A percentile compares a stretch with the other conserved stretches of the same genome.
These are phyloP conservation scores for Endomychus coccineus DNA, from an alignment of 2,888 invertebrate species.

Conservation along the genomic window DNA sequence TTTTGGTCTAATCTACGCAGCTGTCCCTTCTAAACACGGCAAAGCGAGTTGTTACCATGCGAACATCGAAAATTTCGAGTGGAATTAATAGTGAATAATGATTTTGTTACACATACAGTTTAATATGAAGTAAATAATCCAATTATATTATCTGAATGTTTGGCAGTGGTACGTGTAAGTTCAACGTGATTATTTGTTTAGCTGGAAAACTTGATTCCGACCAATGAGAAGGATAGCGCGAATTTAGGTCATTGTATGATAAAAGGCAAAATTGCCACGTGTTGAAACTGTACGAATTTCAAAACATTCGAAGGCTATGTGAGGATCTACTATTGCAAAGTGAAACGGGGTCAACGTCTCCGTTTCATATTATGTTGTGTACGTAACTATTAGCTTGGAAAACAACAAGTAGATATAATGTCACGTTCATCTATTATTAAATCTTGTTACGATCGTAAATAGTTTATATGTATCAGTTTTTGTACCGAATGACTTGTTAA, in stretches of 20 bases:
- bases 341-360: constrained; percentile 1
- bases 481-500: too few relatives aligned
- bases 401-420: too few relatives aligned
- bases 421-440: too few relatives aligned
- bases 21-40: too few relatives aligned
- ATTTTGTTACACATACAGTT: not conserved
- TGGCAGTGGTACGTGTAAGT: too few relatives aligned
- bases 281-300: constrained; percentile 21
- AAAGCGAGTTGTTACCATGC: too few relatives aligned
- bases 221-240: constrained; percentile 8
- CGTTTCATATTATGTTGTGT: constrained; percentile 13
- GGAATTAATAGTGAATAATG: too few relatives aligned
- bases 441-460: too few relatives aligned
- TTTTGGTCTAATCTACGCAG: too few relatives aligned
- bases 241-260: constrained; percentile 19
- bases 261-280: constrained; percentile 23
- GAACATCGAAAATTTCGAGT: too few relatives aligned
- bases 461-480: too few relatives aligned
- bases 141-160: not conserved
- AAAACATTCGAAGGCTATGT: constrained; percentile 18
- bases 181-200: too few relatives aligned
- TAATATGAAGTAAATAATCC: constrained; percentile 1
- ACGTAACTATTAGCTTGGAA: not conserved
- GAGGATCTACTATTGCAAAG: constrained; percentile 13
- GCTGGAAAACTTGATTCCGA: constrained; percentile 2